Evolutionary conservation across 2,113 vertebrate genomes (phyloP).

Genomic region (Cygnus atratus): DNA sequence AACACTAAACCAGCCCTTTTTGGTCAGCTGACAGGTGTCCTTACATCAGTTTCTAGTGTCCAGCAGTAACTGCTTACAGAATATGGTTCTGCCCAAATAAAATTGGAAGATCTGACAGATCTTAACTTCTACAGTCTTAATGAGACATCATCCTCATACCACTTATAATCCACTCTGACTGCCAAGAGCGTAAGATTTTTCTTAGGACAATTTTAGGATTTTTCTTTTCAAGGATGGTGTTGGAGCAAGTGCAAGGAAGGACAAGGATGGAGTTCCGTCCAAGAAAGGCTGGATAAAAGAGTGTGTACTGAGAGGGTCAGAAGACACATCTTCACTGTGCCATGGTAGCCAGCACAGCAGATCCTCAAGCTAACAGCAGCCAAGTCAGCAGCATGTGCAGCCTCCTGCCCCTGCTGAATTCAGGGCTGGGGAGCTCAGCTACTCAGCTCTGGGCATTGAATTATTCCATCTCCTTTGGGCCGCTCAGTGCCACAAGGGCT

Average conservation of each 20-base stretch:
- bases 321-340: not conserved
- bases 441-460: not conserved
- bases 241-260: not conserved
- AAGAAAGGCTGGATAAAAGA: not conserved
- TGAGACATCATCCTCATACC: not conserved
- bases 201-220: no score
- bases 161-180: not conserved
- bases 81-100: not conserved
- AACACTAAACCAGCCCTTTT: not conserved
- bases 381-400: fast-evolving
- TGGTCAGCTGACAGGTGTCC: not conserved
- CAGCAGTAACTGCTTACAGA: not conserved
- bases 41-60: not conserved
- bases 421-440: not conserved
- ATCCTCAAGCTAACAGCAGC: not conserved
- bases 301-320: not conserved
- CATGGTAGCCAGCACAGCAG: not conserved
- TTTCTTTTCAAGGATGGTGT: not conserved
- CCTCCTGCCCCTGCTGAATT: not conserved
- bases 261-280: not conserved
- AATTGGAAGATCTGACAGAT: not conserved
- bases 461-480: not conserved
- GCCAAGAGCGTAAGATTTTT: not conserved
- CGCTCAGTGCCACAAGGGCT: not conserved
- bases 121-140: not conserved